Percentiles rank a stretch among this genome's conserved stretches.
Evolutionary conservation across 2,113 vertebrate species (phyloP).

Genomic region (Hiodon tergisus): DNA sequence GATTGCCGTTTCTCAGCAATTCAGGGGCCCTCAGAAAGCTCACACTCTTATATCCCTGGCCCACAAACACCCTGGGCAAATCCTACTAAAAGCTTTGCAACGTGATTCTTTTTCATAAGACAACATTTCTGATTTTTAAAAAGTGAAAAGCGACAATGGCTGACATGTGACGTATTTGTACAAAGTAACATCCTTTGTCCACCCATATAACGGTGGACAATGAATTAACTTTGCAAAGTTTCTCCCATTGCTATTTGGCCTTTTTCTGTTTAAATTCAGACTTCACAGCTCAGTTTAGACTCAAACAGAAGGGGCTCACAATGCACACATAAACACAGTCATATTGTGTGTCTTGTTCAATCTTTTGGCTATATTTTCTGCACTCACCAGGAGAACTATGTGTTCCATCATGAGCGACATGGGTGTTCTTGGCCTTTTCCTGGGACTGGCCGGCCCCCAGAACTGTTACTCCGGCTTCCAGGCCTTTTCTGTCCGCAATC

Average conservation of each 20-base stretch:
- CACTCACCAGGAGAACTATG: not conserved
- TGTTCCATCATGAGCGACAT: not conserved
- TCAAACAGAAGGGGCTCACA: no score
- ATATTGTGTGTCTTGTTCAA: no score
- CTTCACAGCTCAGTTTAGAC: no score
- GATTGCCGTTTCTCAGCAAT: conserved; percentile 7
- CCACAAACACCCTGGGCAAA: not conserved
- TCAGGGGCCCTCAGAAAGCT: not conserved
- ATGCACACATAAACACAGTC: not conserved
- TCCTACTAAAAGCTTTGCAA: conserved; percentile 14
- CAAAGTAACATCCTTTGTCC: not conserved
- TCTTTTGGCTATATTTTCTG: no score
- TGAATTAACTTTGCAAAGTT: no score
- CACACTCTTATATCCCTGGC: not conserved
- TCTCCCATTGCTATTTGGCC: no score
- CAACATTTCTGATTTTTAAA: not conserved
- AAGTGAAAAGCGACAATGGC: not conserved
- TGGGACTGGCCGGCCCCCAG: not conserved
- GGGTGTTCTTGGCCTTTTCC: not conserved
- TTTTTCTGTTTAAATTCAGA: no score
- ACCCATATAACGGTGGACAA: no score
- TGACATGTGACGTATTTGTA: not conserved
- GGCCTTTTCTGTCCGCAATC: no score
- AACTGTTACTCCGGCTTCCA: not conserved
- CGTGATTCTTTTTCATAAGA: not conserved